These are phyloP conservation scores for Taeniopygia guttata DNA, from an alignment of 2,797 vertebrate genomes.

Conservation along the genomic window DNA sequence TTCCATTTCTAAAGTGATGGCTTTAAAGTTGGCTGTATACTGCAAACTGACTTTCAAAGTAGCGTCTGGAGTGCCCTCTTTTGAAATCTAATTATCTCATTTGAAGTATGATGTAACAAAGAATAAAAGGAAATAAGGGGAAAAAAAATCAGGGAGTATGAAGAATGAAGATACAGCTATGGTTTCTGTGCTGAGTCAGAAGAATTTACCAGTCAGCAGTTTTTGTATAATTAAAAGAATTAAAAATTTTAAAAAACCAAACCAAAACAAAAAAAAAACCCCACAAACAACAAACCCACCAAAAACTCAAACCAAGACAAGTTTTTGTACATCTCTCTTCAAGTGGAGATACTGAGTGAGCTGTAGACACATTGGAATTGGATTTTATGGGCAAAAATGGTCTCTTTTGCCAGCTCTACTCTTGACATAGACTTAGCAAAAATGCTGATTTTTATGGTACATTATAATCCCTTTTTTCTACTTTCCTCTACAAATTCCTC, in stretches of 20 bases:
- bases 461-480: not conserved
- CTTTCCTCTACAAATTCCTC: not conserved
- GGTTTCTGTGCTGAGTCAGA: not conserved
- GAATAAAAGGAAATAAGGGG: not conserved
- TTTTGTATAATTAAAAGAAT: not conserved
- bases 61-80: not conserved
- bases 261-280: too few species aligned
- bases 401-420: not conserved
- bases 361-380: not conserved
- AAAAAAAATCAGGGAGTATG: not conserved
- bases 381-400: not conserved
- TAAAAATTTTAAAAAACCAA: too few species aligned
- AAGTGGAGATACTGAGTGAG: not conserved
- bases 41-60: not conserved
- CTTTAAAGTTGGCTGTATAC: not conserved
- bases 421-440: not conserved
- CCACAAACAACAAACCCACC: not conserved
- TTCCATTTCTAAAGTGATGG: not conserved
- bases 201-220: not conserved
- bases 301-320: accelerated
- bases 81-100: not conserved
- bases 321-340: not conserved
- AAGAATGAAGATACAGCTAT: not conserved
- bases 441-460: not conserved
- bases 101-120: not conserved